Evolutionary conservation across 2,113 vertebrate species (phyloP).

Genomic region (Polypterus senegalus): DNA sequence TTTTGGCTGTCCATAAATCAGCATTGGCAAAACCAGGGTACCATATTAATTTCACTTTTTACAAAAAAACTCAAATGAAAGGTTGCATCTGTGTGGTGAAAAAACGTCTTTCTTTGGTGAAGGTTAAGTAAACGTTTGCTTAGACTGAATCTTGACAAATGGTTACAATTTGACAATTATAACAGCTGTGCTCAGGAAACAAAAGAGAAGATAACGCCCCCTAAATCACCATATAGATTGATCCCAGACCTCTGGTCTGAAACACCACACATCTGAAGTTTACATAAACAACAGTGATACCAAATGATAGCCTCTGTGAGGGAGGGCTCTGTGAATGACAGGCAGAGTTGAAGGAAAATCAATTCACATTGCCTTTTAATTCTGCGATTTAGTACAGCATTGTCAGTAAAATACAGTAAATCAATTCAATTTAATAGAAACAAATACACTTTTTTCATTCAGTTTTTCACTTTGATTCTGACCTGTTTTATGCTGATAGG

Average conservation of each 20-base stretch:
- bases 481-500: no score
- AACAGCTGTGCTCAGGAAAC: conserved; percentile 31
- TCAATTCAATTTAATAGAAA: conserved; percentile 16
- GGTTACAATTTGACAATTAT: conserved; percentile 38
- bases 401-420: conserved; percentile 29
- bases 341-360: conserved; percentile 43
- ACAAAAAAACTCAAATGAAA: conserved; percentile 45
- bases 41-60: conserved; percentile 31
- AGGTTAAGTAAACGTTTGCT: conserved; percentile 34
- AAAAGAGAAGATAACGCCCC: conserved; percentile 32
- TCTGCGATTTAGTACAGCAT: conserved; percentile 28
- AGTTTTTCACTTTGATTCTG: not conserved
- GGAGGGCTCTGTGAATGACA: conserved; percentile 26
- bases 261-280: conserved; percentile 35
- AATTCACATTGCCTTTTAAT: conserved; percentile 44
- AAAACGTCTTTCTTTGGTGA: conserved; percentile 30
- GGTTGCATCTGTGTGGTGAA: conserved; percentile 21
- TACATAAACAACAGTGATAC: conserved; percentile 16
- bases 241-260: conserved; percentile 44
- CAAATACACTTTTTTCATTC: conserved; percentile 1
- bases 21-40: no score
- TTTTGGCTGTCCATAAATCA: no score
- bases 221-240: conserved; percentile 59
- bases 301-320: conserved; percentile 9
- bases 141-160: conserved; percentile 32